phyloP scores from a whole-genome alignment of 2,888 invertebrate species.

The Spisula subtruncata region DNA sequence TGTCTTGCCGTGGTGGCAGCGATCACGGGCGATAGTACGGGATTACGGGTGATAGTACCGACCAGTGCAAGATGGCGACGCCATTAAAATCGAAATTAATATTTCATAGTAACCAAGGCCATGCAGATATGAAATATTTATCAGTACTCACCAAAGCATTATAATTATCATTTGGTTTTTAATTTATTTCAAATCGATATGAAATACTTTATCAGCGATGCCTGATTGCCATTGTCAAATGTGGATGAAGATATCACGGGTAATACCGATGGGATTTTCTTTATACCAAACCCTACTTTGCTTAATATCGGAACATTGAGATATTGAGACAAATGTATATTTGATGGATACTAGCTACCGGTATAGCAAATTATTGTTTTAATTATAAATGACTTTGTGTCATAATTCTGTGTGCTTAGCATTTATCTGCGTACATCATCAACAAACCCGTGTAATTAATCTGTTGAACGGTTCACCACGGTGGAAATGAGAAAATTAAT shows the following conservation, averaged over 20 bases:
- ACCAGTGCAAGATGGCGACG: constrained; percentile 12
- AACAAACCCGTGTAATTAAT: no score
- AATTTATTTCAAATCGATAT: constrained; percentile 43
- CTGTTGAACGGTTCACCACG: no score
- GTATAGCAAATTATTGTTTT: neutral
- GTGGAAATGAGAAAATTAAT: no score
- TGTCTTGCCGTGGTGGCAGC: constrained; percentile 10
- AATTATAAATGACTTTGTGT: constrained; percentile 5
- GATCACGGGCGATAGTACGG: constrained; percentile 44
- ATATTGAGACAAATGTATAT: no score
- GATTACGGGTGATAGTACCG: constrained; percentile 41
- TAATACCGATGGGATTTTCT: neutral
- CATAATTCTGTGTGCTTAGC: neutral
- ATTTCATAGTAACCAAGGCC: constrained; percentile 15
- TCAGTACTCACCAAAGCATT: constrained; percentile 35
- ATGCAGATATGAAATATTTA: constrained; percentile 20
- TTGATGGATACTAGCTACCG: no score
- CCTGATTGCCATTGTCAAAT: constrained; percentile 29
- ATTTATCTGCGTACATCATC: no score
- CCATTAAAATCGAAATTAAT: constrained; percentile 48
- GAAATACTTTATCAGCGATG: constrained; percentile 38
- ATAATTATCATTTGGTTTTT: constrained; percentile 21
- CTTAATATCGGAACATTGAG: no score
- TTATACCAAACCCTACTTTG: neutral
- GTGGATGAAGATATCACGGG: neutral